Percentiles rank a stretch among this genome's conserved stretches.
Conservation (phyloP, 1,140 invertebrate genomes). For the Harpegnathos saltator region DNA sequence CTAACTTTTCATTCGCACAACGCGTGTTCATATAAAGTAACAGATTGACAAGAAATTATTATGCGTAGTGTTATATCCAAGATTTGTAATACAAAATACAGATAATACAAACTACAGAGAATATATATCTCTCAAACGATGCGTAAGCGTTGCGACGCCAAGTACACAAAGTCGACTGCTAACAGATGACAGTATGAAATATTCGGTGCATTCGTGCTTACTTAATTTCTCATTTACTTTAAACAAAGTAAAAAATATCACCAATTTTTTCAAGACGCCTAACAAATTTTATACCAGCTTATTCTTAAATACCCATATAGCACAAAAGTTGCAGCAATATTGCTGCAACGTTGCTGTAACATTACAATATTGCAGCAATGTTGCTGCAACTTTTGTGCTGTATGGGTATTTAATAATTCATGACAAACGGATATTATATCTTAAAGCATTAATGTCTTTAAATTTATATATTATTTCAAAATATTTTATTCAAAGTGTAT, state of each 20-base stretch:
- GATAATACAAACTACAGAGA: not conserved
- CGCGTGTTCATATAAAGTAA: constrained; percentile 15
- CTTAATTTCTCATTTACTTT: constrained; percentile 7
- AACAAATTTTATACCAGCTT: not conserved
- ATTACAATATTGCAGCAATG: too few species aligned
- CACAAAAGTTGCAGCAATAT: too few species aligned
- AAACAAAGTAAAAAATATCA: not conserved
- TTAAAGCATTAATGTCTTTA: not conserved
- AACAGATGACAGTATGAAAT: not conserved
- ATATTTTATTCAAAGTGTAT: not conserved
- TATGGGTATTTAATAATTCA: too few species aligned
- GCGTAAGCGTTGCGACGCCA: too few species aligned
- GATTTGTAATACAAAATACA: constrained; percentile 12
- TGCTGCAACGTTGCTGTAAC: too few species aligned
- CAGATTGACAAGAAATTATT: constrained; percentile 5
- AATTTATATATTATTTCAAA: constrained; percentile 4
- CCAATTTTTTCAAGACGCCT: constrained; percentile 4
- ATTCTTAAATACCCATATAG: not conserved
- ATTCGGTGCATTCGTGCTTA: not conserved
- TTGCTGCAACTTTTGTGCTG: too few species aligned
- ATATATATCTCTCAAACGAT: not conserved
- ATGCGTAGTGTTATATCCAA: not conserved
- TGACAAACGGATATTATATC: too few species aligned
- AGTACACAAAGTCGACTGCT: too few species aligned
- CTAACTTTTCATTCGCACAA: not conserved